Evolutionary conservation across 1,140 invertebrate species (phyloP).

Genomic region (Caenorhabditis brenneri): DNA sequence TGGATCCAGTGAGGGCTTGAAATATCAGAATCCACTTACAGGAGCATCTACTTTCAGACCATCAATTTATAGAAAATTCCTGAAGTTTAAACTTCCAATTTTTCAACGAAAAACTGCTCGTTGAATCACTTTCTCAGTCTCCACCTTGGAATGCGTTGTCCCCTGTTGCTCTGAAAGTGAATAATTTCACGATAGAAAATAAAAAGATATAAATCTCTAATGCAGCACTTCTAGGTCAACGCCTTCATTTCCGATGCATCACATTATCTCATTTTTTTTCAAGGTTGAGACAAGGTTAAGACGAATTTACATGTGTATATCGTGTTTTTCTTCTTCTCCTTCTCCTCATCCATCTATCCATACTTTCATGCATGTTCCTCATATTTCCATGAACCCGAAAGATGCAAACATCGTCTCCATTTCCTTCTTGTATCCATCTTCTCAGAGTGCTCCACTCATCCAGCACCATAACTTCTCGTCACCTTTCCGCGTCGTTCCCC

Average conservation of each 20-base stretch:
- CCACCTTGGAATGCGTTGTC: too few species aligned
- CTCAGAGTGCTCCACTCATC: neutral
- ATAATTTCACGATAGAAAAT: neutral
- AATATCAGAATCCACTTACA: too few species aligned
- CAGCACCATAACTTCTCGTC: neutral
- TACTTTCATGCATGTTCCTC: too few species aligned
- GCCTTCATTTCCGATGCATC: slow-evolving; percentile 5
- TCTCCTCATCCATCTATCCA: neutral
- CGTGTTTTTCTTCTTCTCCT: neutral
- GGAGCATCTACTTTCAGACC: too few species aligned
- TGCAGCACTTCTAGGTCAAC: slow-evolving; percentile 1
- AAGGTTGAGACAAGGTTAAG: neutral
- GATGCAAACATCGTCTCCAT: neutral
- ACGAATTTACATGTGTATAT: neutral
- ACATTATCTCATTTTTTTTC: slow-evolving; percentile 1
- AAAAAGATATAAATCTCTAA: neutral
- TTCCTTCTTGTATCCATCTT: neutral
- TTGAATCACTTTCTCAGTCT: too few species aligned
- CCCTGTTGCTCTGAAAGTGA: too few species aligned
- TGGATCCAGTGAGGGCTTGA: too few species aligned
- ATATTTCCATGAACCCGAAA: neutral
- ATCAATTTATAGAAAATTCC: too few species aligned
- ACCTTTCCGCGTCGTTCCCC: neutral
- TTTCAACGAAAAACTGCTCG: too few species aligned
- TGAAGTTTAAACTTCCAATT: too few species aligned